Conservation (phyloP, 2,888 invertebrate genomes). For the Pandemis corylana region DNA sequence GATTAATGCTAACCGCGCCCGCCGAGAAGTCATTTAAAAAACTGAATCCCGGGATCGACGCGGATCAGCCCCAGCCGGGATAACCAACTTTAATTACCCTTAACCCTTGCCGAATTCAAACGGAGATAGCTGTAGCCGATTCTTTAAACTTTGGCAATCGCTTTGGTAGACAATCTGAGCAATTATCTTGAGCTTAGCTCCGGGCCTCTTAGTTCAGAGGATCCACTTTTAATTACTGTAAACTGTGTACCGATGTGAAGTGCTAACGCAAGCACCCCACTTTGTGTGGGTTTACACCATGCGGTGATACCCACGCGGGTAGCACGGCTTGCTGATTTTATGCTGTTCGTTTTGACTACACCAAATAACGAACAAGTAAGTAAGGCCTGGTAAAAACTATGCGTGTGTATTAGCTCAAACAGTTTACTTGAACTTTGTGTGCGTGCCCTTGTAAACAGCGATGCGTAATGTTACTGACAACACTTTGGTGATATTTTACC, state of each 20-base stretch:
- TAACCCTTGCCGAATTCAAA: constrained; percentile 75
- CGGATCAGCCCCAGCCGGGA: constrained; percentile 50
- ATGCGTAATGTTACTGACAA: too few species aligned
- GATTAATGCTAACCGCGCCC: constrained; percentile 13
- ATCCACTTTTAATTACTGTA: constrained; percentile 63
- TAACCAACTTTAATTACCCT: constrained; percentile 79
- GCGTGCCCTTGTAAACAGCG: too few species aligned
- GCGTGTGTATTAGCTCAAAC: too few species aligned
- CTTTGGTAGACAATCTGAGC: constrained; percentile 70
- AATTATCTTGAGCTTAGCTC: constrained; percentile 77
- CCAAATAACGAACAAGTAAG: too few species aligned
- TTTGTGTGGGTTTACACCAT: constrained; percentile 16
- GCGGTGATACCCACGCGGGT: neutral
- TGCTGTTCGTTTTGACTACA: neutral
- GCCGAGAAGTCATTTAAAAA: constrained; percentile 40
- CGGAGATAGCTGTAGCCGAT: constrained; percentile 74
- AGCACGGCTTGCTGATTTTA: neutral
- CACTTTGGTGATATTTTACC: too few species aligned
- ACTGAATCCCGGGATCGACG: constrained; percentile 40
- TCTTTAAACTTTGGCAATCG: constrained; percentile 77
- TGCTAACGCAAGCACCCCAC: constrained; percentile 16
- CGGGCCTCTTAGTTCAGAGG: constrained; percentile 48
- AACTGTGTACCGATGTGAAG: constrained; percentile 32
- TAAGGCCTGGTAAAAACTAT: too few species aligned
- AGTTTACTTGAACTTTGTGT: too few species aligned